Conservation (phyloP, 2,888 invertebrate species). For the Alviniconcha strummeri region DNA sequence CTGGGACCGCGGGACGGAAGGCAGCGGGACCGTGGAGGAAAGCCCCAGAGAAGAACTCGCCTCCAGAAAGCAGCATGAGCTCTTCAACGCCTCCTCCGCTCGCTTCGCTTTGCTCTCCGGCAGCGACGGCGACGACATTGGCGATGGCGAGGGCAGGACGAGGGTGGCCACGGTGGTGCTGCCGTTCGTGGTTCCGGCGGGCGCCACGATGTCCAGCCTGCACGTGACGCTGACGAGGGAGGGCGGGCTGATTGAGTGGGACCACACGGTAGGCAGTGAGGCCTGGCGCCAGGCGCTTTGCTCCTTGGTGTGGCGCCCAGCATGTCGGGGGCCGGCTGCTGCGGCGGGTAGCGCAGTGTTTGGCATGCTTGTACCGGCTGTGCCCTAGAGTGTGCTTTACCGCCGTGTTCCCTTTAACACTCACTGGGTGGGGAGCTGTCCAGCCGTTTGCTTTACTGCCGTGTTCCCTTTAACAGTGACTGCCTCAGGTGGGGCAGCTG, state of each 20-base stretch:
- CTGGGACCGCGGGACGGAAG: neutral
- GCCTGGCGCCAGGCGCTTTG: neutral
- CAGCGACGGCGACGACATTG: neutral
- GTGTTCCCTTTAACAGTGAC: too few species aligned
- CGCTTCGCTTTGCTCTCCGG: slow-evolving; percentile 17
- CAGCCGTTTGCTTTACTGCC: too few species aligned
- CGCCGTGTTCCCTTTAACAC: too few species aligned
- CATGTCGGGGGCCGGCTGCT: neutral
- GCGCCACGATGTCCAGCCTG: slow-evolving; percentile 11
- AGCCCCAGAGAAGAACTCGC: neutral
- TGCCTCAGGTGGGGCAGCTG: too few species aligned
- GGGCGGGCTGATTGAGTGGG: slow-evolving; percentile 20
- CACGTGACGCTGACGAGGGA: slow-evolving; percentile 25
- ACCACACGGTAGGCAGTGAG: slow-evolving; percentile 17
- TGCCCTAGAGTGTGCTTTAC: neutral
- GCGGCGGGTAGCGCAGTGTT: neutral
- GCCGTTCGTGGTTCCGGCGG: slow-evolving; percentile 11
- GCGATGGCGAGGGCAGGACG: neutral
- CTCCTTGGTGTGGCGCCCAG: slow-evolving; percentile 6
- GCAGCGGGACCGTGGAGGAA: neutral
- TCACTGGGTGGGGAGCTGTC: too few species aligned
- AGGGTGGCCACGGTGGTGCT: neutral
- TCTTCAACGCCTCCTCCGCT: neutral
- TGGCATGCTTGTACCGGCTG: slow-evolving; percentile 4
- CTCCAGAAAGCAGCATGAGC: neutral